Conservation (phyloP, 2,797 vertebrate genomes). For the Fundulus diaphanus region DNA sequence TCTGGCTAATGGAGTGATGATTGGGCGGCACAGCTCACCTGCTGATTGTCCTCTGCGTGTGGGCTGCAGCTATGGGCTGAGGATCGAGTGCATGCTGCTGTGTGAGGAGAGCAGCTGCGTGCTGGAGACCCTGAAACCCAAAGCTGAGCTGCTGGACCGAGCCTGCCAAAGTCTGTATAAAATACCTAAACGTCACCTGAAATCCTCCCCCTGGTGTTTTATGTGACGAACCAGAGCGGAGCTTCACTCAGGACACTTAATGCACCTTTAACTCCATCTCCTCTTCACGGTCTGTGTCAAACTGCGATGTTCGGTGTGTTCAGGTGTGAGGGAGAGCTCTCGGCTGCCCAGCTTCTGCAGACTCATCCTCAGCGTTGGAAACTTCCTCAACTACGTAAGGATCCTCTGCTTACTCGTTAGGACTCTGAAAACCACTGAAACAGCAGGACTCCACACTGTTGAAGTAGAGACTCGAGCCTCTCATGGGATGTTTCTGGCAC, state of each 20-base stretch:
- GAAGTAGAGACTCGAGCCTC: not conserved
- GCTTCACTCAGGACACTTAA: not conserved
- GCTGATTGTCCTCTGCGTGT: not conserved
- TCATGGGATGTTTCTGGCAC: not conserved
- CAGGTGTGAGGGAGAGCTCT: constrained; percentile 84
- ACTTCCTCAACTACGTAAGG: constrained; percentile 92
- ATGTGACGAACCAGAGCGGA: not conserved
- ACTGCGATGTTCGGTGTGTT: not conserved
- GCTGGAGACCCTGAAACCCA: constrained; percentile 84
- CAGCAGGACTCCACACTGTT: not conserved
- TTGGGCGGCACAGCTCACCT: not conserved
- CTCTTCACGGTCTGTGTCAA: not conserved
- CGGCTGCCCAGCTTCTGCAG: constrained; percentile 87
- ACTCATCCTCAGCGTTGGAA: constrained; percentile 89
- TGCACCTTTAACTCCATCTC: not conserved
- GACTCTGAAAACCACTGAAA: not conserved
- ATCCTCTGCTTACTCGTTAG: not conserved
- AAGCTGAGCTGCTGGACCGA: constrained; percentile 78
- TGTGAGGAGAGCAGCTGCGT: constrained; percentile 82
- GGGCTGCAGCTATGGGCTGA: constrained; percentile 82
- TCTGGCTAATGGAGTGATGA: not conserved
- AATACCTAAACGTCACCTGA: not conserved
- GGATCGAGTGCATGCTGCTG: constrained; percentile 86
- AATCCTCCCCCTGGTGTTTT: not conserved
- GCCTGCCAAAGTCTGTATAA: constrained; percentile 84